Evolutionary conservation across 2,797 vertebrate species (phyloP).

Genomic region (Crax fasciolata): DNA sequence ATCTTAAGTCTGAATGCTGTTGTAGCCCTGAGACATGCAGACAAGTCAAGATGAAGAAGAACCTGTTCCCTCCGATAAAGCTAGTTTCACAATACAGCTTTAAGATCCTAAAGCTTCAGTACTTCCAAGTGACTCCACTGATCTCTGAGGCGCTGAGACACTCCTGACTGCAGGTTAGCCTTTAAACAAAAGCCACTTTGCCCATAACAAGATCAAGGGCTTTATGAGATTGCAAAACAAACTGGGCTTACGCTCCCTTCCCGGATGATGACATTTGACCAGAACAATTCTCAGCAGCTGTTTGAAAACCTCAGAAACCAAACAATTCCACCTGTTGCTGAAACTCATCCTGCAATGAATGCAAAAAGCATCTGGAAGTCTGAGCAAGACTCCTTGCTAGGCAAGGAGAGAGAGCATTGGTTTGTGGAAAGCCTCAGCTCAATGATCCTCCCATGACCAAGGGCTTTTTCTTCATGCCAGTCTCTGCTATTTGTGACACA

Average conservation of each 20-base stretch:
- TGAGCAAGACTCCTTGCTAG: conserved; percentile 7
- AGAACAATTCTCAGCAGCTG: conserved; percentile 74
- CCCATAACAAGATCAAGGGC: neutral
- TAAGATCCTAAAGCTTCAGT: neutral
- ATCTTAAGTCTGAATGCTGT: conserved; percentile 11
- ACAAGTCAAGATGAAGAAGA: conserved; percentile 34
- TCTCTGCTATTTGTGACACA: neutral
- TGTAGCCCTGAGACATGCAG: neutral
- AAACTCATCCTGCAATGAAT: conserved; percentile 68
- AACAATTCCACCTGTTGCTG: conserved; percentile 78
- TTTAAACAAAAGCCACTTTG: conserved; percentile 1
- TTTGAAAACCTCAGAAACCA: conserved; percentile 53
- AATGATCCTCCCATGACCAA: neutral
- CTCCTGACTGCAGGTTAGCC: neutral
- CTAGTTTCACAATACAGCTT: neutral
- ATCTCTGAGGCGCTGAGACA: neutral
- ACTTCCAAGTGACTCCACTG: neutral
- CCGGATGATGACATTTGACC: neutral
- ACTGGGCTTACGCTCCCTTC: neutral
- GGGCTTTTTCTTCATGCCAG: neutral
- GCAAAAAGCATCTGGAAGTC: conserved; percentile 56
- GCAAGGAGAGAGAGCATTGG: neutral
- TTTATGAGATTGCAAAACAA: neutral
- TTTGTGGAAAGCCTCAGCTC: neutral
- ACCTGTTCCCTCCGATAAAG: neutral